Conservation (phyloP, 2,797 vertebrate species). For the Valencia hispanica region DNA sequence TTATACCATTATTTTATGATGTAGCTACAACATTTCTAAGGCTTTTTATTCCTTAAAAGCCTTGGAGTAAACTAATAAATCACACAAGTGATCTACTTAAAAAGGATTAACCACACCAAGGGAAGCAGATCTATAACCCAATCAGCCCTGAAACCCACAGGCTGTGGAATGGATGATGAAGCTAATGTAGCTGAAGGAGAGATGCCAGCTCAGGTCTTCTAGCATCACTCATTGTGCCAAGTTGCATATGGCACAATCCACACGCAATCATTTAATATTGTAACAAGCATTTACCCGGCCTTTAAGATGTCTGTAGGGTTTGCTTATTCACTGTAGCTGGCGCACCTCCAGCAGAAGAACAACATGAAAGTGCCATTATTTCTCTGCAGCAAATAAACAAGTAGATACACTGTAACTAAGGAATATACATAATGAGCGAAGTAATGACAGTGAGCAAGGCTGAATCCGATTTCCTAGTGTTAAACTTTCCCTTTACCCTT, state of each 20-base stretch:
- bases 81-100: slow-evolving; percentile 1
- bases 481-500: too few relatives aligned
- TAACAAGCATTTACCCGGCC: slow-evolving; percentile 37
- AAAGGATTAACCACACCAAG: slow-evolving; percentile 24
- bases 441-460: too few relatives aligned
- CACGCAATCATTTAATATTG: slow-evolving; percentile 53
- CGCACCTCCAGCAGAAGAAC: slow-evolving; percentile 21
- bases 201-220: slow-evolving; percentile 32
- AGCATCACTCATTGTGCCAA: slow-evolving; percentile 48
- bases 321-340: slow-evolving; percentile 18
- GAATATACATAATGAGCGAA: too few relatives aligned
- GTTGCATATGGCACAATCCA: slow-evolving; percentile 54
- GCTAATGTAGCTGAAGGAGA: slow-evolving; percentile 30
- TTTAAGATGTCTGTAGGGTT: slow-evolving; percentile 27
- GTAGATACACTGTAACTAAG: too few relatives aligned
- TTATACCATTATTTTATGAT: slow-evolving; percentile 4
- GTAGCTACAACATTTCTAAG: slow-evolving; percentile 4
- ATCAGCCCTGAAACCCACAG: slow-evolving; percentile 35
- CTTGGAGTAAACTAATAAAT: not conserved
- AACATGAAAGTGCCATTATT: slow-evolving; percentile 16
- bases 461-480: too few relatives aligned
- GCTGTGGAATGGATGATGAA: slow-evolving; percentile 29
- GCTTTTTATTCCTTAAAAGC: not conserved
- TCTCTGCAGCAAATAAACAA: not conserved
- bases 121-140: slow-evolving; percentile 33